Conservation (phyloP, 37 sponge, comb jelly and placozoan genomes). For the Crambe crambe region DNA sequence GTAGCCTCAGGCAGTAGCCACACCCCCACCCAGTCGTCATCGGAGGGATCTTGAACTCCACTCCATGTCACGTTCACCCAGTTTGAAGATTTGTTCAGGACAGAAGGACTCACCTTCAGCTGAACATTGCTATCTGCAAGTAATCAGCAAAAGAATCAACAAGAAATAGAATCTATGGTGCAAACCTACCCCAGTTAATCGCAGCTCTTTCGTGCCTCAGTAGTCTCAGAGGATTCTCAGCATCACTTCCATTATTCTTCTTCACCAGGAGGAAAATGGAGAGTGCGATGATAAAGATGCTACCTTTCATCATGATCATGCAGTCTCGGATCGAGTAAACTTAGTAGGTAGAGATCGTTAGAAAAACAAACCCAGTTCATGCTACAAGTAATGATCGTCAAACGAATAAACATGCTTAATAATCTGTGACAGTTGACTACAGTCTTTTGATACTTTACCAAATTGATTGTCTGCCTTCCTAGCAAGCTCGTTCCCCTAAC, state of each 20-base stretch:
- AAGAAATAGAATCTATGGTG: not conserved
- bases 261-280: no score
- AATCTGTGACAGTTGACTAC: no score
- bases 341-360: no score
- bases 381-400: no score
- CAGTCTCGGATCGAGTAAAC: no score
- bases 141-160: not conserved
- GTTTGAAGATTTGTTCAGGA: slow-evolving; percentile 21
- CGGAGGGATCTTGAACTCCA: slow-evolving; percentile 12
- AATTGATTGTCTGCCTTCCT: no score
- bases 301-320: no score
- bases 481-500: no score
- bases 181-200: slow-evolving; percentile 2
- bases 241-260: slow-evolving; percentile 35
- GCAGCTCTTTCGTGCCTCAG: slow-evolving; percentile 20
- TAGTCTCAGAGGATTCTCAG: slow-evolving; percentile 8
- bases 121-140: slow-evolving; percentile 3
- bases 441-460: no score
- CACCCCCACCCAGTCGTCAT: slow-evolving; percentile 56
- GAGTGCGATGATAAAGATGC: no score
- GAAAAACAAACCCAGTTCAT: no score
- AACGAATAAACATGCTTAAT: no score
- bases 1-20: slow-evolving; percentile 39
- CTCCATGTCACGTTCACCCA: slow-evolving; percentile 59
- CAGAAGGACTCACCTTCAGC: not conserved